Conservation (phyloP, 2,888 invertebrate genomes). For the Mimas tiliae region DNA sequence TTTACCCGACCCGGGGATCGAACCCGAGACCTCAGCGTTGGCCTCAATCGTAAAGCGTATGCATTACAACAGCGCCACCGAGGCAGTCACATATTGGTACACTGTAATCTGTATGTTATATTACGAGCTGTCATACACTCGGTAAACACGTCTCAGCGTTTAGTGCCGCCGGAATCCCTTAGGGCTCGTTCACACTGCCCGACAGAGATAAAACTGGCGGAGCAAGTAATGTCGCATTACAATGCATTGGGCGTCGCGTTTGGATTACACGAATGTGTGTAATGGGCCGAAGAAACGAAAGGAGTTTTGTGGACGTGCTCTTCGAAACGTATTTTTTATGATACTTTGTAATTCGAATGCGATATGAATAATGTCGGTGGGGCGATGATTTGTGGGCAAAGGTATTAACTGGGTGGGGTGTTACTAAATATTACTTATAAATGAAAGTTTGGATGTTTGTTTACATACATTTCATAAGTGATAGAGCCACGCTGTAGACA, state of each 20-base stretch:
- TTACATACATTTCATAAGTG: too few species aligned
- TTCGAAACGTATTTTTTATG: slow-evolving; percentile 6
- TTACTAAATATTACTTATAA: too few species aligned
- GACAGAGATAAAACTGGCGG: slow-evolving; percentile 54
- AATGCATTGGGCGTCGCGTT: slow-evolving; percentile 74
- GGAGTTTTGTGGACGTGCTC: slow-evolving; percentile 47
- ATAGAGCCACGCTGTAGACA: too few species aligned
- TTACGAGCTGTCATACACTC: slow-evolving; percentile 16
- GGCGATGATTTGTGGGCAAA: not conserved
- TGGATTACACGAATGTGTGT: slow-evolving; percentile 70
- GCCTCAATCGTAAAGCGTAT: too few species aligned
- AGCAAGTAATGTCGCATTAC: slow-evolving; percentile 71
- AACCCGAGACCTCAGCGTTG: too few species aligned
- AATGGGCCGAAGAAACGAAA: slow-evolving; percentile 59
- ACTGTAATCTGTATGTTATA: too few species aligned
- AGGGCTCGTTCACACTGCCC: slow-evolving; percentile 51
- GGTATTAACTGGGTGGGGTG: not conserved
- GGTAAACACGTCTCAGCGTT: slow-evolving; percentile 22
- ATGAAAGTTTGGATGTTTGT: too few species aligned
- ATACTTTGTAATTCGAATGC: not conserved
- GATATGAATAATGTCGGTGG: not conserved
- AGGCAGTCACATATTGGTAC: not conserved
- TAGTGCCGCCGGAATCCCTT: slow-evolving; percentile 37
- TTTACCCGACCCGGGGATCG: too few species aligned
- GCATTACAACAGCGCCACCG: too few species aligned